Conservation (phyloP, 2,113 vertebrate species). For the Zapus hudsonius region DNA sequence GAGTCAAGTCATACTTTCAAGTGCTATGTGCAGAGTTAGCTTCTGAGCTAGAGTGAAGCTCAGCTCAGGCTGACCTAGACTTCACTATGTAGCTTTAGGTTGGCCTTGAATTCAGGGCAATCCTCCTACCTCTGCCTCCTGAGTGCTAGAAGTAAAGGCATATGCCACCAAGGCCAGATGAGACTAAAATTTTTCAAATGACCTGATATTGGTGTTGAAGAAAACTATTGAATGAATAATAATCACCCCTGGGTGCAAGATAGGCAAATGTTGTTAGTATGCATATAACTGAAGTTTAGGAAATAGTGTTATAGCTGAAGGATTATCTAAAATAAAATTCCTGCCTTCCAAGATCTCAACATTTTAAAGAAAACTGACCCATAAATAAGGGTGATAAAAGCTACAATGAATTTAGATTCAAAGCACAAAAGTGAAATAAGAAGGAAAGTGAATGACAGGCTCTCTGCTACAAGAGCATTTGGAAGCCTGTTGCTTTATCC, state of each 20-base stretch:
- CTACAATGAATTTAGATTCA: neutral
- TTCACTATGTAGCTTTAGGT: too few species aligned
- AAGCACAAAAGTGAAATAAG: neutral
- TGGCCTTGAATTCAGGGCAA: too few species aligned
- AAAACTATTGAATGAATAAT: constrained; percentile 23
- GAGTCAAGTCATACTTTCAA: neutral
- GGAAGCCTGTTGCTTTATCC: neutral
- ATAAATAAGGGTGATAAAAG: neutral
- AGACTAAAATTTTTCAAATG: constrained; percentile 28
- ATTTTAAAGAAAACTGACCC: neutral
- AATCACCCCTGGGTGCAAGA: neutral
- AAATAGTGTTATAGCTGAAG: neutral
- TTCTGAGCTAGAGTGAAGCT: too few species aligned
- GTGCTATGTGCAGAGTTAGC: neutral
- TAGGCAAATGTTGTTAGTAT: constrained; percentile 2
- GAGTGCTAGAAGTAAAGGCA: too few species aligned
- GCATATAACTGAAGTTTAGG: neutral
- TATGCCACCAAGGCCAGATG: too few species aligned
- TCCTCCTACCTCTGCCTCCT: too few species aligned
- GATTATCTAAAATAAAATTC: constrained; percentile 34
- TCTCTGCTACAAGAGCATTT: neutral
- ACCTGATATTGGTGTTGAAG: constrained; percentile 2
- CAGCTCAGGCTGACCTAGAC: too few species aligned
- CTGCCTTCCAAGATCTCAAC: constrained; percentile 37
- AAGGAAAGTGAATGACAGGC: neutral